phyloP scores from a whole-genome alignment of 1,140 invertebrate species.

The Lasaia peninsularis region DNA sequence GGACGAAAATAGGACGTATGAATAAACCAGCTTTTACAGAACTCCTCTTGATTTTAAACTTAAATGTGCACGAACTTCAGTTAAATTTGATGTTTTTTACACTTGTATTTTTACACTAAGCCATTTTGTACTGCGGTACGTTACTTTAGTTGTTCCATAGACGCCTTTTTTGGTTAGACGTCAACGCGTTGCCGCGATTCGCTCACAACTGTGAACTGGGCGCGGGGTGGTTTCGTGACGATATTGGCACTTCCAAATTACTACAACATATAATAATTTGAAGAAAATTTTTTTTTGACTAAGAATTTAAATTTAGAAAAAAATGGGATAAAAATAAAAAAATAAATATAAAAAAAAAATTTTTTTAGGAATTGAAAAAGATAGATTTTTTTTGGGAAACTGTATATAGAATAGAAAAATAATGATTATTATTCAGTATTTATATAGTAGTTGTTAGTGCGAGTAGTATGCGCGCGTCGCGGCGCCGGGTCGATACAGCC shows the following conservation, averaged over 20 bases:
- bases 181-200: constrained; percentile 49
- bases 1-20: constrained; percentile 45
- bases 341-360: background rate
- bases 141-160: constrained; percentile 34
- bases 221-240: constrained; percentile 40
- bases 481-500: constrained; percentile 59
- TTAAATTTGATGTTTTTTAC: constrained; percentile 24
- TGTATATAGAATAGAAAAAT: background rate
- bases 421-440: background rate
- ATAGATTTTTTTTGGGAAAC: background rate
- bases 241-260: constrained; percentile 44
- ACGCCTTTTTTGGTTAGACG: constrained; percentile 41
- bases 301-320: no score
- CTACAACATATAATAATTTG: constrained; percentile 3
- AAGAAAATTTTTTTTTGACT: background rate
- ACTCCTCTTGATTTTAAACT: constrained; percentile 23
- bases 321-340: background rate
- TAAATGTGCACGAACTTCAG: constrained; percentile 26
- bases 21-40: constrained; percentile 46
- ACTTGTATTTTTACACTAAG: constrained; percentile 38
- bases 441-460: constrained; percentile 18
- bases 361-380: background rate
- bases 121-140: constrained; percentile 37
- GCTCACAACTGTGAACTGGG: constrained; percentile 62
- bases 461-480: constrained; percentile 66